Conservation (phyloP, 2,113 vertebrate species). For the Serinus canaria region DNA sequence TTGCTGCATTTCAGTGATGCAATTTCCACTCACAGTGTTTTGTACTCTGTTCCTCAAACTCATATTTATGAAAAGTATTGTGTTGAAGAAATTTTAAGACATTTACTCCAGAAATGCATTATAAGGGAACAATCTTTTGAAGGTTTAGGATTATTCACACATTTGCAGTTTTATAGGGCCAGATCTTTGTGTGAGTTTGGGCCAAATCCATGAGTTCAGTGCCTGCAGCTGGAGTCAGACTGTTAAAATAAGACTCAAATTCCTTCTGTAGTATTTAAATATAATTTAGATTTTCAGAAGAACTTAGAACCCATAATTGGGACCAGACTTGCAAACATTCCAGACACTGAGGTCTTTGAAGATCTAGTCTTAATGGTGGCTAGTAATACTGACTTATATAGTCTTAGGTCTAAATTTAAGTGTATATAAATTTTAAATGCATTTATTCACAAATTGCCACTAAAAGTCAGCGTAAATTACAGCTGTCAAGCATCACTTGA, state of each 20-base stretch:
- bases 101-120: not conserved
- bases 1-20: not conserved
- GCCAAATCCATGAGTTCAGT: not conserved
- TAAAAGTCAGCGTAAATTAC: not conserved
- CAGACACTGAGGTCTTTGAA: slow-evolving; percentile 14
- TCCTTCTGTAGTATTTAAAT: slow-evolving; percentile 13
- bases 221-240: not conserved
- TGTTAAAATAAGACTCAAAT: slow-evolving; percentile 8
- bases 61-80: not conserved
- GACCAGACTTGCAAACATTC: slow-evolving; percentile 18
- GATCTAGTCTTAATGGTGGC: not conserved
- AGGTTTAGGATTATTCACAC: not conserved
- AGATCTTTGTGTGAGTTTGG: not conserved
- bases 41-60: not conserved
- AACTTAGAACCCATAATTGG: not conserved
- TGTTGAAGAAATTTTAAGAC: not conserved
- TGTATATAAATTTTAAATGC: not conserved
- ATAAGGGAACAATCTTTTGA: not conserved
- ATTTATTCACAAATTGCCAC: not conserved
- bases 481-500: not conserved
- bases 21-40: not conserved
- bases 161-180: not conserved
- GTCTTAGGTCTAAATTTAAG: not conserved
- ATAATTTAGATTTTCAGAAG: slow-evolving; percentile 42
- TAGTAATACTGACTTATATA: not conserved